Evolutionary conservation across 2,797 vertebrate genomes (phyloP), one percentile per base, ranked within the genome.

Genomic region (Pachyuromys duprasi): DNA sequence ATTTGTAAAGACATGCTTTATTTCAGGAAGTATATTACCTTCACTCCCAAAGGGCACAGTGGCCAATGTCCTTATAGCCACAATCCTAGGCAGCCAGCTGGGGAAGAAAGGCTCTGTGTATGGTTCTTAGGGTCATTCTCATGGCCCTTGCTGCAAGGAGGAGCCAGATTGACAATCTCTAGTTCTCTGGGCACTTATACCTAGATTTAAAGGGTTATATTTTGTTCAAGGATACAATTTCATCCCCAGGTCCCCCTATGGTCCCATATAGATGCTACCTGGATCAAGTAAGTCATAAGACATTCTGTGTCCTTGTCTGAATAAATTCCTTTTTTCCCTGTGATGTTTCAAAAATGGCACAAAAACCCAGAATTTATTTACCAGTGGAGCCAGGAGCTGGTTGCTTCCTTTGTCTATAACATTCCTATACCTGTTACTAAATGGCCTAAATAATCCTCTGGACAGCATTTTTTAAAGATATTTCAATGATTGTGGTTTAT

Each of bases 201-300:
- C 28, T 55, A 72, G 57, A 79, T 62, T 86, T 62, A 62, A 28
- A 94, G 20, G 82, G 3, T 39, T 91, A 33, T 26, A 39, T 49
- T 89, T 94, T 31, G 63, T 49, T 65, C 60, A 87, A 67, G 60
- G 53, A 89, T 65, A 62, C 33, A 76, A 49, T 87, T 83, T 91
- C 75, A 81, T 39, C 31, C 36, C 22, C 60, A 82, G 31, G 24
- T 96, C 57, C 79, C 49, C 53, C 69, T 45, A 11, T 53, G 42
- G 49, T 90, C 33, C 57, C 67, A 82, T 39, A 49, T 3, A 65
- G 42, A 39, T 24, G 63, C 42, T 49, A 63, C 79, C 33, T 67
- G 36, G 63, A 86, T 65, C 57, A 74, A 74, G 15, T 31, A 75
- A 94, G 33, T 28, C 67, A 63, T 7, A 78, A 63, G 24, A 20